phyloP scores from a whole-genome alignment of 1,140 invertebrate genomes.

The Nephotettix cincticeps region DNA sequence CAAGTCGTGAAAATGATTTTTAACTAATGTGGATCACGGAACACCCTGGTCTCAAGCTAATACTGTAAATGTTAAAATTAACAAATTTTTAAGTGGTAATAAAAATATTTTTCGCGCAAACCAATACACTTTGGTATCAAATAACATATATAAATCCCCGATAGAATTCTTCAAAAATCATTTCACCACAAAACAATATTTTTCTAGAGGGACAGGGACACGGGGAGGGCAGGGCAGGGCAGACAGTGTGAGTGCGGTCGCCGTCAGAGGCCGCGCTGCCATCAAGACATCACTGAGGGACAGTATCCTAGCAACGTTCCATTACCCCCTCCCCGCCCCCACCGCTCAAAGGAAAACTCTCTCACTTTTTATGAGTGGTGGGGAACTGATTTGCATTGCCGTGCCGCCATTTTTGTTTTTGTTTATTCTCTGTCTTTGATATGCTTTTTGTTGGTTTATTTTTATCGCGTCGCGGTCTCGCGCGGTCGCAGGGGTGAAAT shows the following conservation, averaged over 20 bases:
- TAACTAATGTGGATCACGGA: no score
- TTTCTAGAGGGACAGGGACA: neutral
- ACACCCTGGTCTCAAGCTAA: no score
- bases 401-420: conserved; percentile 35
- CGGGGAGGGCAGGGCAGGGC: neutral
- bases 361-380: conserved; percentile 28
- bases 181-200: neutral
- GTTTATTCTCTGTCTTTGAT: conserved; percentile 27
- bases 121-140: no score
- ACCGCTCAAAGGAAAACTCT: neutral
- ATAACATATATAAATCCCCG: no score
- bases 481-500: neutral
- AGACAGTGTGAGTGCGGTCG: neutral
- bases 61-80: no score
- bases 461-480: neutral
- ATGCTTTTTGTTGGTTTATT: conserved; percentile 29
- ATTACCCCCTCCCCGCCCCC: conserved; percentile 37
- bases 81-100: no score
- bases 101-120: no score
- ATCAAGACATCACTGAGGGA: conserved; percentile 33
- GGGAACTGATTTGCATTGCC: conserved; percentile 29
- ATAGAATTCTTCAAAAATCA: neutral
- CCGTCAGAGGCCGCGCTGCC: conserved; percentile 21
- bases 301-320: conserved; percentile 42
- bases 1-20: no score